Evolutionary conservation across 2,888 invertebrate species (phyloP), one percentile per base, ranked within the genome.

Genomic region (Scelioninae gen. 1): DNA sequence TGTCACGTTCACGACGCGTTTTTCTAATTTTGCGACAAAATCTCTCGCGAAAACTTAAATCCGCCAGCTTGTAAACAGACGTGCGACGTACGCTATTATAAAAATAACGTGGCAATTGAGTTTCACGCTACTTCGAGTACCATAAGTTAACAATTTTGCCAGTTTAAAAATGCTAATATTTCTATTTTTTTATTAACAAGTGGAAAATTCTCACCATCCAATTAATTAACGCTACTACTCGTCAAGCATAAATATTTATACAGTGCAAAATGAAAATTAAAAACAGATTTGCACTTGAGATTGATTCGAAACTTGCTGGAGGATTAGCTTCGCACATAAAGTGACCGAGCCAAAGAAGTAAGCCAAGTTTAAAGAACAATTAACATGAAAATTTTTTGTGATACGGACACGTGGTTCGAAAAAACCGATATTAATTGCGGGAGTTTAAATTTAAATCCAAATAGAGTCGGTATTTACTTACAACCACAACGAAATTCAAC

Each of bases 21-120:
- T 49, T 65, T 65, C 65, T 65, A 56, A 75, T 75, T 65, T 58
- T 38, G 16, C 63, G 55, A 34, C 56, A 34, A 56, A 56, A 56
- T 56, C 65, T 51, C 65, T 23, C 15, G n/a, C 11, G 51, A 47
- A n/a, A 65, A 45, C 62, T 62, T 62, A 62, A 65, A 63, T 45
- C 16, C 16, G 6, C 49, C 31, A 34, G n/a, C 15, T 63, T 63
- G 34, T 47, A 63, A 63, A 49, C 15, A 63, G 34, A 45, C 43
- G 16, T 15, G n/a, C 15, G 45, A 47, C 45, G 43, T 11, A 43
- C 38, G 8, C 38, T 5, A 38, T 38, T 38, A 38, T 38, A 38
- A 38, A 1, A 38, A 38, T 38, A 9, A 38, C 23, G 4, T 4
- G 23, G 4, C 23, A 23, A 23, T 23, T 23, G 23, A 23, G 23